A percentile compares a stretch with the other conserved stretches of the same genome.
phyloP scores from a whole-genome alignment of 2,113 vertebrate species.

The Misgurnus anguillicaudatus region DNA sequence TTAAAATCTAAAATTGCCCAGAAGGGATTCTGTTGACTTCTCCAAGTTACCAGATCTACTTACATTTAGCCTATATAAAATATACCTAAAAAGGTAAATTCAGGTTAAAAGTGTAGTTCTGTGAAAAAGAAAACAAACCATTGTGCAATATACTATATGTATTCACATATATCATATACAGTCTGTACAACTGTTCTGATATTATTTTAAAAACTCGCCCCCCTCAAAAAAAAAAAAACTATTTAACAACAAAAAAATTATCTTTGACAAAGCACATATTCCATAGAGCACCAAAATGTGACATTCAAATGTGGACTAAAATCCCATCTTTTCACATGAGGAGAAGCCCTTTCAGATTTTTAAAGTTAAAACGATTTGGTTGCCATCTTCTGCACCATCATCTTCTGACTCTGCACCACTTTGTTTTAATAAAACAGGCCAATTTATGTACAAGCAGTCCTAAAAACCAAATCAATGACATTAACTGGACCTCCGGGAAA shows the following conservation, averaged over 20 bases:
- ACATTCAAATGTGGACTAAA: constrained; percentile 21
- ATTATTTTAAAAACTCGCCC: constrained; percentile 61
- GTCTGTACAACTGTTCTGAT: constrained; percentile 67
- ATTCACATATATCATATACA: constrained; percentile 73
- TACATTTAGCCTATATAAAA: too few relatives aligned
- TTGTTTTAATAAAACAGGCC: neutral
- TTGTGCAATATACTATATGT: constrained; percentile 62
- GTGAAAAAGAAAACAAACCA: constrained; percentile 52
- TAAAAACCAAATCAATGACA: constrained; percentile 21
- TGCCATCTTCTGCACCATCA: neutral
- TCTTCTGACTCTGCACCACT: neutral
- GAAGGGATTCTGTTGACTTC: too few relatives aligned
- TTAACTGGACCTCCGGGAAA: neutral
- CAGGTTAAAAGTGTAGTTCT: constrained; percentile 39
- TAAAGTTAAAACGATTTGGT: constrained; percentile 12
- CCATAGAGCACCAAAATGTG: constrained; percentile 24
- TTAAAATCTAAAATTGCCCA: too few relatives aligned
- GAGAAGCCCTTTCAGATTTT: constrained; percentile 4
- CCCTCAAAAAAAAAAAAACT: constrained; percentile 8
- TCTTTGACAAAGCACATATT: constrained; percentile 28
- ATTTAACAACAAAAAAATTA: constrained; percentile 68
- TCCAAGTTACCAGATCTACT: too few relatives aligned
- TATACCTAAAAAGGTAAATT: too few relatives aligned
- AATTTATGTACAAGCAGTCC: neutral
- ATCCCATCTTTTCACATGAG: neutral